A percentile compares a stretch with the other conserved stretches of the same genome.
These are phyloP conservation scores for Centropus unirufus DNA, from an alignment of 2,113 vertebrate species.

Conservation along the genomic window DNA sequence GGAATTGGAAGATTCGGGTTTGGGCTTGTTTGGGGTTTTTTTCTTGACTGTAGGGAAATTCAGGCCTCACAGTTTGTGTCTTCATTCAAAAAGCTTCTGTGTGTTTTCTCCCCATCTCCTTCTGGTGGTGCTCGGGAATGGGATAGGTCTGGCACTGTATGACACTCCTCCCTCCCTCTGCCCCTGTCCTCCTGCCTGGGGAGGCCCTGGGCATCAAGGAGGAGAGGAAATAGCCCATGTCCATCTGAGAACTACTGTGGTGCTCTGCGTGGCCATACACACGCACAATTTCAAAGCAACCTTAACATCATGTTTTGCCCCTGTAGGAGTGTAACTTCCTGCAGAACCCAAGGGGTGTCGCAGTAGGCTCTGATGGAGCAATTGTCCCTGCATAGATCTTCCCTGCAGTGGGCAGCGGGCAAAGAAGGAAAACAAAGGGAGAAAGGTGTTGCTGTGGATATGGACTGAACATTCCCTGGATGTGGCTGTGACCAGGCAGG, in stretches of 20 bases:
- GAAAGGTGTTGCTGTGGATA: not conserved
- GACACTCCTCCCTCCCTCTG: not conserved
- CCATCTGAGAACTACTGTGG: not conserved
- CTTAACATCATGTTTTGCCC: not conserved
- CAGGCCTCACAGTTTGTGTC: fast-evolving
- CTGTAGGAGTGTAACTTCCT: not conserved
- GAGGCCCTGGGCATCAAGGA: not conserved
- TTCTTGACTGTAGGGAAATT: not conserved
- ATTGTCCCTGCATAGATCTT: not conserved
- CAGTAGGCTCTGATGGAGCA: not conserved
- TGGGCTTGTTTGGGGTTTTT: not conserved
- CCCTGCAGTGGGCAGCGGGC: fast-evolving
- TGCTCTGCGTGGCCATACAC: not conserved
- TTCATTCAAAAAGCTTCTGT: not conserved
- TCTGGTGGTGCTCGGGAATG: not conserved
- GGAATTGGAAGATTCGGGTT: not conserved
- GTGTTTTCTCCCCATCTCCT: not conserved
- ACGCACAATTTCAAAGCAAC: not conserved
- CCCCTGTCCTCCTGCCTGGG: not conserved
- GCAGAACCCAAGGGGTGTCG: not conserved
- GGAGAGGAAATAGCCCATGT: not conserved
- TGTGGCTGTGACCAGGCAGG: not conserved
- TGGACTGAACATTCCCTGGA: not conserved
- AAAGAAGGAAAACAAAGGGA: not conserved
- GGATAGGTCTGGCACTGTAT: not conserved